phyloP scores from a whole-genome alignment of 2,888 invertebrate species.

The Drosophila pegasa region DNA sequence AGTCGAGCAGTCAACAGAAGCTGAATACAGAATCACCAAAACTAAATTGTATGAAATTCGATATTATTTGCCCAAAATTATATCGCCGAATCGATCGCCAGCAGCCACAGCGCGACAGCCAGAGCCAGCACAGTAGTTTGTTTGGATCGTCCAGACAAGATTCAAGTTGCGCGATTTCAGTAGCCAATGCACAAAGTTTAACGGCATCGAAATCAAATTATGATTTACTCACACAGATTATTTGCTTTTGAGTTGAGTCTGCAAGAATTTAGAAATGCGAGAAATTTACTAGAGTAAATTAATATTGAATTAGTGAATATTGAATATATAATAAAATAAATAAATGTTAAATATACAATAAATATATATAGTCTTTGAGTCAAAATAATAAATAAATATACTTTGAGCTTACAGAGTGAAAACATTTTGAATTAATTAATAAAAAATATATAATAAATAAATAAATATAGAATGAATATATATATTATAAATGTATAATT shows the following conservation, averaged over 20 bases:
- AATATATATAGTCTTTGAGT: too few relatives aligned
- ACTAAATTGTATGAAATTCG: slow-evolving; percentile 62
- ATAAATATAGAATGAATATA: too few relatives aligned
- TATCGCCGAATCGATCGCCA: slow-evolving; percentile 21
- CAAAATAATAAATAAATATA: too few relatives aligned
- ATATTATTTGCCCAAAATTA: slow-evolving; percentile 50
- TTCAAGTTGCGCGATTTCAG: slow-evolving; percentile 26
- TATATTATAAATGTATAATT: too few relatives aligned
- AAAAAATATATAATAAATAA: too few relatives aligned
- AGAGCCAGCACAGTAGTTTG: slow-evolving; percentile 44
- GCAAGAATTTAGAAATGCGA: background rate
- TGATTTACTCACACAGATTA: background rate
- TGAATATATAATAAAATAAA: too few relatives aligned
- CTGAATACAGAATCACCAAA: slow-evolving; percentile 50
- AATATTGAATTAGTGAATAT: too few relatives aligned
- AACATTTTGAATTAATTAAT: too few relatives aligned
- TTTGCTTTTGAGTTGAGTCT: background rate
- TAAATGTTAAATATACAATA: too few relatives aligned
- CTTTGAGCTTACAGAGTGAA: too few relatives aligned
- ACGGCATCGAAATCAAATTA: slow-evolving; percentile 19
- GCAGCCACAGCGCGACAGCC: too few relatives aligned
- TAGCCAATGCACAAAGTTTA: slow-evolving; percentile 45
- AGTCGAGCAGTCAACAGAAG: slow-evolving; percentile 69
- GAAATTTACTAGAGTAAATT: background rate
- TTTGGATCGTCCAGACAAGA: slow-evolving; percentile 22